Base-by-base conservation (phyloP, 2,113 vertebrate species). In the Oryzias javanicus region DNA sequence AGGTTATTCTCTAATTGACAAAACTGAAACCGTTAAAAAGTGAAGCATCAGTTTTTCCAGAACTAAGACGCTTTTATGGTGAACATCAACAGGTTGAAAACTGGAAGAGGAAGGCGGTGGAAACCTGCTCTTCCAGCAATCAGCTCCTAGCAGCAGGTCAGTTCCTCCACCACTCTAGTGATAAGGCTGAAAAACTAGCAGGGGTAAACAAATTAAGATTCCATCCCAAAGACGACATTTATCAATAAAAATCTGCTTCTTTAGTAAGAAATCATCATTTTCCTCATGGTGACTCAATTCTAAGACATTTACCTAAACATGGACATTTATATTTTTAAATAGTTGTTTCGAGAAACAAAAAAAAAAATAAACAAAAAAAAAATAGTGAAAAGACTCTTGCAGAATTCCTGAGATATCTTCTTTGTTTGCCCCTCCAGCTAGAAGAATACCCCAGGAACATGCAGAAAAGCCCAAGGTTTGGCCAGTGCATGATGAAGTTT, bases 61-160 rank as follows among this genome's bases (percentile, higher is more conserved):
- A 12, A 35, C 35, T 35, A 35, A 35, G 10, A 47, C 6, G 19
- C 66, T 15, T 53, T 45, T 54, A 29, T 47, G 20, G 5, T 50
- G 15, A 60, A 40, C 79, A 52, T 60, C 19, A 24, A 50, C 84
- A 98, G 96, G 94, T 96, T 70, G 91, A 93, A 64, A 93, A 81
- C 45, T 98, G 95, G 95, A 80, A 84, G n/a, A 84, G 25, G 44
- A 89, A 88, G 60, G 91, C 95, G n/a, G 83, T 91, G 44, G 95
- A 96, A 82, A 92, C 79, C 0, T 98, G 96, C 55, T 92, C 93
- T 65, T 83, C 90, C 57, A 94, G 92, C 81, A 95, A 94, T 72
- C 94, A 94, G 55, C 90, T 92, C 55, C 83, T 95, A 17, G 89
- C 93, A 78, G 89, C 92, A 92, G 95, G 95, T 93, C 42, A 86